phyloP scores from a whole-genome alignment of 1,140 invertebrate species.

The Drosophila azteca region DNA sequence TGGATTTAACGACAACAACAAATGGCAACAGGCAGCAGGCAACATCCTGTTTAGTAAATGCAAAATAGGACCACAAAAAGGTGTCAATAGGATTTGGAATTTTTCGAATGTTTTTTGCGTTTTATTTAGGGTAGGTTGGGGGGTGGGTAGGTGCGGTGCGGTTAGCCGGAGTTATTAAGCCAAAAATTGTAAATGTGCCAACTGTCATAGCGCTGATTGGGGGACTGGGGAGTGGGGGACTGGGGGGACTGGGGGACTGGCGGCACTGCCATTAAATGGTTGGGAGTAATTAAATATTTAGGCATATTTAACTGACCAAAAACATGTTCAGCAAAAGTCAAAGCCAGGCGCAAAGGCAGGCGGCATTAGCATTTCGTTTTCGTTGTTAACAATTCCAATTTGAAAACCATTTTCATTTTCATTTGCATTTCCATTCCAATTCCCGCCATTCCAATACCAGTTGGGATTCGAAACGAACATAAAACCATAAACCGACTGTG shows the following conservation, averaged over 20 bases:
- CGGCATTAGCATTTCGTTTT: constrained; percentile 62
- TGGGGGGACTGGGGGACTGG: constrained; percentile 1
- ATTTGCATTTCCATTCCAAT: constrained; percentile 16
- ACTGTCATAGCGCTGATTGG: too few species aligned
- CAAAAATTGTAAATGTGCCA: constrained; percentile 32
- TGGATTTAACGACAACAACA: not conserved
- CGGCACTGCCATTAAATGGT: constrained; percentile 60
- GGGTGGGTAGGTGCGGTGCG: constrained; percentile 31
- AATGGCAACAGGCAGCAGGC: not conserved
- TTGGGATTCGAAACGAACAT: too few species aligned
- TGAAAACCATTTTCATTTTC: constrained; percentile 4
- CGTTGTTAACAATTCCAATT: constrained; percentile 30
- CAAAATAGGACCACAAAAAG: constrained; percentile 27
- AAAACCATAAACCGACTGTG: constrained; percentile 6
- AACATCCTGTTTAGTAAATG: constrained; percentile 10
- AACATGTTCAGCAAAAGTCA: constrained; percentile 48
- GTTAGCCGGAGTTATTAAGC: constrained; percentile 55
- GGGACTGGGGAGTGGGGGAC: constrained; percentile 12
- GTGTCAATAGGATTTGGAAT: constrained; percentile 65
- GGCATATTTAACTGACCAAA: constrained; percentile 36
- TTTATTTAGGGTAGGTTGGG: not conserved
- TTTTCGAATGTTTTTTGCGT: too few species aligned
- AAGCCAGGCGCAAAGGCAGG: constrained; percentile 13
- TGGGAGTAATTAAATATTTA: constrained; percentile 76
- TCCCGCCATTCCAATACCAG: not conserved